phyloP scores from a whole-genome alignment of 2,113 vertebrate genomes.

The Hemichromis elongatus region DNA sequence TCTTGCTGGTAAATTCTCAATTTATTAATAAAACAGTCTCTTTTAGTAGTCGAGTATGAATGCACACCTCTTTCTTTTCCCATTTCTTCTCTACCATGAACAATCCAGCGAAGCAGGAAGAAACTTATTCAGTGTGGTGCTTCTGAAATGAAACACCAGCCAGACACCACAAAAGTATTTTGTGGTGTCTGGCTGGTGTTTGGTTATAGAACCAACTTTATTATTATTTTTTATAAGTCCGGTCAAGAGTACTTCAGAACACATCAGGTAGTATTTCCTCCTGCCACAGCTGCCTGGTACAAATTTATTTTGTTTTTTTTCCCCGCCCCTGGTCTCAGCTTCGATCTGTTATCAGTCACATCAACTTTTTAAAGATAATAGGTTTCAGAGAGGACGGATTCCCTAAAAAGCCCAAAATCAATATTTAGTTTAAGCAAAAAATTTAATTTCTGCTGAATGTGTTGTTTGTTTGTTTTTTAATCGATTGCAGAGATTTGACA shows the following conservation, averaged over 20 bases:
- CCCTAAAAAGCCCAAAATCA: not conserved
- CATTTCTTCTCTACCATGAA: not conserved
- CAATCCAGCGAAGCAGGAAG: not conserved
- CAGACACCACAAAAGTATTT: not conserved
- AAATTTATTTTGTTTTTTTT: not conserved
- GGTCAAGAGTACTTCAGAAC: not conserved
- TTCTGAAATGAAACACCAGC: not conserved
- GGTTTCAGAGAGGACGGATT: not conserved
- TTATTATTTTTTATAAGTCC: slow-evolving; percentile 19
- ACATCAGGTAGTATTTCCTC: not conserved
- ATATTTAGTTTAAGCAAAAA: not conserved
- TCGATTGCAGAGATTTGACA: not conserved
- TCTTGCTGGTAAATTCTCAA: not conserved
- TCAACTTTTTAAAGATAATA: not conserved
- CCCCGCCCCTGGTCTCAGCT: not conserved
- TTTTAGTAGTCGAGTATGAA: not conserved
- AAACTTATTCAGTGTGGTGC: not conserved
- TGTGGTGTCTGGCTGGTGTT: not conserved
- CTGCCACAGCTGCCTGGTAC: not conserved
- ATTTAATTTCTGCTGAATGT: not conserved
- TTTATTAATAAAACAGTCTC: not conserved
- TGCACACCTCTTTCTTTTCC: not conserved
- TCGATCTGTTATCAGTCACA: not conserved
- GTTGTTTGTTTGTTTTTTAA: not conserved
- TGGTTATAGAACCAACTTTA: not conserved